Conservation (phyloP, 2,113 vertebrate genomes). For the Setophaga coronata region DNA sequence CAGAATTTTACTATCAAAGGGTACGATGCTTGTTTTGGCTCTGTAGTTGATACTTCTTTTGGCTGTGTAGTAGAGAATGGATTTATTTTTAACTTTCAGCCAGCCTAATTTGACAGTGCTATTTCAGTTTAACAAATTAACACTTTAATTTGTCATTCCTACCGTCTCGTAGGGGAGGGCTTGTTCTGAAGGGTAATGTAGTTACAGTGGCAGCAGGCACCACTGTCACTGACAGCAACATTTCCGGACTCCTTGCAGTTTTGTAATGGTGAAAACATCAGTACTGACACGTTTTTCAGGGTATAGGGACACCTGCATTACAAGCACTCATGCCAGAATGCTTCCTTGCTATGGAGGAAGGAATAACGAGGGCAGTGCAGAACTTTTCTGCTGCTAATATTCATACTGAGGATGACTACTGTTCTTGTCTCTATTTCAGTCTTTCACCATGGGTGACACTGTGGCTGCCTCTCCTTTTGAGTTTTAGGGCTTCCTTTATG, state of each 20-base stretch:
- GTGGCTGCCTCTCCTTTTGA: neutral
- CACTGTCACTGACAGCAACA: neutral
- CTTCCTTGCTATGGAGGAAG: neutral
- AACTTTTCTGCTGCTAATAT: neutral
- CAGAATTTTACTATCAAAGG: neutral
- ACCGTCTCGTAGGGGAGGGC: neutral
- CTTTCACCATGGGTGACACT: neutral
- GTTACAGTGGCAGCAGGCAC: neutral
- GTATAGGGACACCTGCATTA: neutral
- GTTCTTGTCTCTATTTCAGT: neutral
- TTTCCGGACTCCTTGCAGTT: neutral
- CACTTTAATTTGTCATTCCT: constrained; percentile 33
- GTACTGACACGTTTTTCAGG: neutral
- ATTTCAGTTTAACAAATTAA: constrained; percentile 46
- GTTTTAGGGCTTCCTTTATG: neutral
- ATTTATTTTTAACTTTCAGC: constrained; percentile 41
- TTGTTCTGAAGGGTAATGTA: neutral
- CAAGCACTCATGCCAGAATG: neutral
- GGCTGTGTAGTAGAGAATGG: neutral
- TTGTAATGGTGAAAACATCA: neutral
- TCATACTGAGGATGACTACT: accelerated
- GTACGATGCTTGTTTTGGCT: neutral
- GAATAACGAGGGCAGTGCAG: neutral
- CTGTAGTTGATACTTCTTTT: neutral
- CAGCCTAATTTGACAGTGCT: constrained; percentile 28